phyloP scores from a whole-genome alignment of 1,140 invertebrate species.

The Drosophila lowei region DNA sequence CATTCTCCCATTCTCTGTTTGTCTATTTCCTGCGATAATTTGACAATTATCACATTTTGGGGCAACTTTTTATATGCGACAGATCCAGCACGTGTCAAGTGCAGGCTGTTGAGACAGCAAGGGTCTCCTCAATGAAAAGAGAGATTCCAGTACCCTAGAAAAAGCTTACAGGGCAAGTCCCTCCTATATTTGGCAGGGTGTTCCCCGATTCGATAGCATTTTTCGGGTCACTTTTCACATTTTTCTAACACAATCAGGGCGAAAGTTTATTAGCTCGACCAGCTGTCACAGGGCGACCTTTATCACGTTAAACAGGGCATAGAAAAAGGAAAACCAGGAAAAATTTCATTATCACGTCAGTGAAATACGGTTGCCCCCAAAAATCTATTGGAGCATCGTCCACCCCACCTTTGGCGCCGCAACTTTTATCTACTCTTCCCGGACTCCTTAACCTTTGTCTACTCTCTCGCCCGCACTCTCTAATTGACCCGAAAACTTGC shows the following conservation, averaged over 20 bases:
- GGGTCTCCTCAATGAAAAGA: conserved; percentile 22
- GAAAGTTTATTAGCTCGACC: conserved; percentile 58
- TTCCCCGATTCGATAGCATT: background rate
- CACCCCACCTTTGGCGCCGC: conserved; percentile 10
- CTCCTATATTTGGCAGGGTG: conserved; percentile 1
- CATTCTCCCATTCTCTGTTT: background rate
- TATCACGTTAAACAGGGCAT: conserved; percentile 55
- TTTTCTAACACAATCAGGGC: conserved; percentile 44
- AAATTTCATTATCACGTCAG: conserved; percentile 60
- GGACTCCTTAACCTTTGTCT: background rate
- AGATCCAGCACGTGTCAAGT: conserved; percentile 45
- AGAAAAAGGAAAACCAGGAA: conserved; percentile 21
- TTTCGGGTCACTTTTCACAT: background rate
- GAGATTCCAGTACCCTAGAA: conserved; percentile 1
- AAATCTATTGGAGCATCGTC: conserved; percentile 4
- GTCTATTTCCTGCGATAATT: conserved; percentile 48
- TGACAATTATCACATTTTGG: conserved; percentile 62
- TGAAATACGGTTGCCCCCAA: conserved; percentile 13
- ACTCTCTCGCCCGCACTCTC: background rate
- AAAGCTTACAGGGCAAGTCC: background rate
- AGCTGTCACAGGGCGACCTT: conserved; percentile 68
- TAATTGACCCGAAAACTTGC: conserved; percentile 70
- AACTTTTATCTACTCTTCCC: conserved; percentile 8
- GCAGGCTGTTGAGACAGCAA: conserved; percentile 14
- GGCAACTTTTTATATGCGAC: conserved; percentile 24